Conservation (phyloP, 2,888 invertebrate species). For the Drosophila trichaetosa region DNA sequence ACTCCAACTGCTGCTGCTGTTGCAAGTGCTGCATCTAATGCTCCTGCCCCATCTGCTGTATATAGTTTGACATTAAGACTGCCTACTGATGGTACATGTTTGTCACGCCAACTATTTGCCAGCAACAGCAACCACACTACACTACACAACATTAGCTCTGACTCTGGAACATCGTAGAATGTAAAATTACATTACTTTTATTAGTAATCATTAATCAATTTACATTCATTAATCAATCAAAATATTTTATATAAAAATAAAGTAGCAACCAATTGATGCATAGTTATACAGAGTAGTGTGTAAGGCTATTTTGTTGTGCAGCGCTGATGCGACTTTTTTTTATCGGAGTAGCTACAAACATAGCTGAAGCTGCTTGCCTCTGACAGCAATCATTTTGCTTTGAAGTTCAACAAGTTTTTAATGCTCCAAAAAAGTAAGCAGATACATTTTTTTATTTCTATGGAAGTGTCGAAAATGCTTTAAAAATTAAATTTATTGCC, state of each 20-base stretch:
- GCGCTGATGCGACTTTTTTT: not conserved
- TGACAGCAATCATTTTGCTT: not conserved
- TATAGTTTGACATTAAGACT: conserved; percentile 70
- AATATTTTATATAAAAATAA: too few species aligned
- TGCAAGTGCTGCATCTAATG: not conserved
- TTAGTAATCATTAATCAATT: too few species aligned
- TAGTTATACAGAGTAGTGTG: too few species aligned
- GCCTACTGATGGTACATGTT: conserved; percentile 72
- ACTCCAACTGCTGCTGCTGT: not conserved
- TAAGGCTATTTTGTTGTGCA: not conserved
- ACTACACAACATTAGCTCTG: not conserved
- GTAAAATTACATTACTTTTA: not conserved
- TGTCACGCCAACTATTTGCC: conserved; percentile 60
- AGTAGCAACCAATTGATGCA: too few species aligned
- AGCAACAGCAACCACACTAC: not conserved
- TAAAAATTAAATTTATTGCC: not conserved
- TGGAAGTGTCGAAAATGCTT: not conserved
- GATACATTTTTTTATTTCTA: not conserved
- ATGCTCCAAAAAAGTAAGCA: not conserved
- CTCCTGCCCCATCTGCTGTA: conserved; percentile 4
- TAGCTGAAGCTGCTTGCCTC: not conserved
- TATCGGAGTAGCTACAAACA: not conserved
- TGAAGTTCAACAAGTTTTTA: not conserved
- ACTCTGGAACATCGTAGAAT: not conserved
- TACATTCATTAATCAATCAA: too few species aligned